Evolutionary conservation across 2,888 invertebrate genomes (phyloP), one percentile per base, ranked within the genome.

Genomic region (Labia minor): DNA sequence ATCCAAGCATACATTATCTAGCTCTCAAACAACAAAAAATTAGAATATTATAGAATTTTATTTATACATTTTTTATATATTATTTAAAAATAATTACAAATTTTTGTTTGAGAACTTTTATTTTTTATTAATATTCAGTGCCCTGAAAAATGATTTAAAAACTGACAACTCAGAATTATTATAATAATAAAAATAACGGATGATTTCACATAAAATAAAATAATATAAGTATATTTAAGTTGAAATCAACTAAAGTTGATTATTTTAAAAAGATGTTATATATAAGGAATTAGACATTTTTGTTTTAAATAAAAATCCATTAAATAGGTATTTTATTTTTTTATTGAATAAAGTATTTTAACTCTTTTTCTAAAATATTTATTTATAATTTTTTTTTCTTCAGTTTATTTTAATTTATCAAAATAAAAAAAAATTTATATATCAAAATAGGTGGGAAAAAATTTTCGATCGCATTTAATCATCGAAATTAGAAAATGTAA

Each of bases 151-250:
- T 69, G 68, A 67, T 65, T 67, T 68, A 68, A 33, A 70, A 72
- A 73, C 73, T 74, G 75, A 74, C 72, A 73, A 73, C 74, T 74
- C 74, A 76, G 77, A 76, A 76, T 76, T 75, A 77, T 76, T 75
- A 74, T 11, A 49, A 49, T 49, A 4, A 49, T 49, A 49, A 49
- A 8, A 49, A 49, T 49, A 67, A n/a, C n/a, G n/a, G n/a, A n/a
- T n/a, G n/a, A n/a, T n/a, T n/a, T n/a, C n/a, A n/a, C n/a, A n/a
- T n/a, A n/a, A n/a, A n/a, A n/a, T n/a, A n/a, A n/a, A n/a, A n/a
- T n/a, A n/a, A n/a, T n/a, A n/a, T n/a, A n/a, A n/a, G n/a, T n/a
- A n/a, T n/a, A n/a, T n/a, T n/a, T n/a, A n/a, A n/a, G n/a, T n/a
- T n/a, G n/a, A n/a, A n/a, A n/a, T n/a, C n/a, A n/a, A n/a, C n/a